Percentiles rank a stretch among this genome's conserved stretches.
Evolutionary conservation across 2,113 vertebrate species (phyloP).

Genomic region (Mystacornis crossleyi): DNA sequence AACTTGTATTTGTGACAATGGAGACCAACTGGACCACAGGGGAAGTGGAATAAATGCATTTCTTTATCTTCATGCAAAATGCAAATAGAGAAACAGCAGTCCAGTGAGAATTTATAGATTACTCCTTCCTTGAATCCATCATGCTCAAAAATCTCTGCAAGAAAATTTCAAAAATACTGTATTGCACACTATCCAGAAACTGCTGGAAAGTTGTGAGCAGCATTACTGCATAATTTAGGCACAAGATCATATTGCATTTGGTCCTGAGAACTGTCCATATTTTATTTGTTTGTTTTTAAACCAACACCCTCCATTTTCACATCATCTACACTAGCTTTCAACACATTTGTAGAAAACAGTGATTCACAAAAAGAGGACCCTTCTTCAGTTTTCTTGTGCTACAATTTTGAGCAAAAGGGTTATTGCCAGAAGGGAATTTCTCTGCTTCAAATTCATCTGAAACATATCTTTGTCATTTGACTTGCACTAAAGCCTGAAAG

Average conservation of each 20-base stretch:
- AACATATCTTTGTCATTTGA: not conserved
- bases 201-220: not conserved
- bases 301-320: not conserved
- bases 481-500: not conserved
- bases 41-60: not conserved
- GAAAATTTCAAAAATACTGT: not conserved
- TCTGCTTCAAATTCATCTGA: not conserved
- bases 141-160: not conserved
- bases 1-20: not conserved
- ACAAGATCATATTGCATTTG: not conserved
- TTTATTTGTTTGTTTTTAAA: not conserved
- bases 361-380: not conserved
- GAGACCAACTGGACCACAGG: not conserved
- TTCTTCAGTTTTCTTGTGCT: not conserved
- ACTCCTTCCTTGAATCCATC: not conserved
- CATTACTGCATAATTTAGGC: not conserved
- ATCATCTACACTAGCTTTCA: not conserved
- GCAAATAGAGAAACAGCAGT: not conserved
- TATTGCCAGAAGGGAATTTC: not conserved
- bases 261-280: not conserved
- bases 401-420: not conserved
- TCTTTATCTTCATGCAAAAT: not conserved
- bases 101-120: not conserved
- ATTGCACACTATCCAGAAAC: not conserved
- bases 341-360: not conserved